phyloP scores from a whole-genome alignment of 2,797 vertebrate species.

The Macropus fuliginosus region DNA sequence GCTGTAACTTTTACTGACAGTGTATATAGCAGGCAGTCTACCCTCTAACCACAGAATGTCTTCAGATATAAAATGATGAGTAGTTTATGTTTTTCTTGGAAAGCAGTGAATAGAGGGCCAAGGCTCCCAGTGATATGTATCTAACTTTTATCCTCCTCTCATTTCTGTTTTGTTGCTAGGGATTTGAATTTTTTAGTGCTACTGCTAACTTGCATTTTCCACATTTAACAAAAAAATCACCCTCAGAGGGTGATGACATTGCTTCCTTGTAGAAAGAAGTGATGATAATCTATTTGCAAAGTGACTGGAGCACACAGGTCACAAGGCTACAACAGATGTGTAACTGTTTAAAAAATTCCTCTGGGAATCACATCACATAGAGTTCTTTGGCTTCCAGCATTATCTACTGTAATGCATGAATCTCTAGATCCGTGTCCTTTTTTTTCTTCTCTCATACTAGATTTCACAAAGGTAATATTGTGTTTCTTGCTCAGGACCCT shows the following conservation, averaged over 20 bases:
- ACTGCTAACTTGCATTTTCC: conserved; percentile 26
- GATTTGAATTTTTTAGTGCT: conserved; percentile 58
- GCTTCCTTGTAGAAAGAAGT: conserved; percentile 45
- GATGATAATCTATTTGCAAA: conserved; percentile 55
- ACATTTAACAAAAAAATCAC: conserved; percentile 3
- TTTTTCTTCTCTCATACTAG: conserved; percentile 58
- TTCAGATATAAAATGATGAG: conserved; percentile 41
- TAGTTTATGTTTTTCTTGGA: conserved; percentile 49
- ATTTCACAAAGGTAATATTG: conserved; percentile 73
- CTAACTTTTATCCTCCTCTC: conserved; percentile 47
- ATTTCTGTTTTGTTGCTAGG: conserved; percentile 61
- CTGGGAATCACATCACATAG: conserved; percentile 67
- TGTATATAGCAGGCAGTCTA: not conserved
- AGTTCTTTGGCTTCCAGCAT: conserved; percentile 65
- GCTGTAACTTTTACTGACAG: not conserved
- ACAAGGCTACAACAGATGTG: conserved; percentile 10
- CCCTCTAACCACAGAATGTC: conserved; percentile 49
- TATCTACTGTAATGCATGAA: conserved; percentile 66
- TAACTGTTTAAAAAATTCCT: conserved; percentile 66
- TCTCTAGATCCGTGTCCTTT: conserved; percentile 72
- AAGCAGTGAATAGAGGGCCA: conserved; percentile 11
- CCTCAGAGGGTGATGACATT: not conserved
- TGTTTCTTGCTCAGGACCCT: conserved; percentile 60
- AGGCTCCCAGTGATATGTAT: conserved; percentile 35
- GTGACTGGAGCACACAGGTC: conserved; percentile 45